Conservation (phyloP, 37 sponge, comb jelly and placozoan genomes). For the Agelas oroides region DNA sequence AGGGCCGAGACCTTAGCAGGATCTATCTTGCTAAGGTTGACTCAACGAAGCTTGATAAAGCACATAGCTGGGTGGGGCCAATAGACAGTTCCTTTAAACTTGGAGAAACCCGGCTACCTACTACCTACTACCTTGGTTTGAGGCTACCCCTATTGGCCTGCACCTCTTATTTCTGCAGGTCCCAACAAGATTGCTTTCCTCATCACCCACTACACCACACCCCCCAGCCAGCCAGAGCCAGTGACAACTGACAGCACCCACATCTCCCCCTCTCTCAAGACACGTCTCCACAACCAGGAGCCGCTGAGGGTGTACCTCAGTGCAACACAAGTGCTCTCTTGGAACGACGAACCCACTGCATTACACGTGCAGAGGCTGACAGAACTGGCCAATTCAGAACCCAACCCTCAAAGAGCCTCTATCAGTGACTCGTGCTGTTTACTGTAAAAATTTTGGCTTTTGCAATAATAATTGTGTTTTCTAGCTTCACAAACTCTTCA, state of each 20-base stretch:
- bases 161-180: constrained; percentile 36
- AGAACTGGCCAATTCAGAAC: constrained; percentile 49
- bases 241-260: neutral
- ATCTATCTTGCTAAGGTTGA: too few species aligned
- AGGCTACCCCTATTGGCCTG: too few species aligned
- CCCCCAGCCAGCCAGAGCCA: neutral
- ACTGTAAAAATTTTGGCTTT: constrained; percentile 9
- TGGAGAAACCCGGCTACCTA: too few species aligned
- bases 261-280: constrained; percentile 37
- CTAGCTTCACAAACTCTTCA: too few species aligned
- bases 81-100: too few species aligned
- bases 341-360: constrained; percentile 59
- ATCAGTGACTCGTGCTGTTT: constrained; percentile 1
- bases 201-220: constrained; percentile 57
- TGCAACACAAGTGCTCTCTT: constrained; percentile 73
- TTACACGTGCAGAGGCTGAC: constrained; percentile 63
- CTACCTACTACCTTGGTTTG: too few species aligned
- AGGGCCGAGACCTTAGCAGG: too few species aligned
- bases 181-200: constrained; percentile 79
- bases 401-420: constrained; percentile 51
- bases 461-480: constrained; percentile 69
- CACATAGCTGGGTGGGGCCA: too few species aligned
- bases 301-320: constrained; percentile 61
- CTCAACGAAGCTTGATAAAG: too few species aligned
- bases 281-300: constrained; percentile 52